Percentiles rank a stretch among this genome's conserved stretches.
These are phyloP conservation scores for Acronicta psi DNA, from an alignment of 2,888 invertebrate genomes.

Conservation along the genomic window DNA sequence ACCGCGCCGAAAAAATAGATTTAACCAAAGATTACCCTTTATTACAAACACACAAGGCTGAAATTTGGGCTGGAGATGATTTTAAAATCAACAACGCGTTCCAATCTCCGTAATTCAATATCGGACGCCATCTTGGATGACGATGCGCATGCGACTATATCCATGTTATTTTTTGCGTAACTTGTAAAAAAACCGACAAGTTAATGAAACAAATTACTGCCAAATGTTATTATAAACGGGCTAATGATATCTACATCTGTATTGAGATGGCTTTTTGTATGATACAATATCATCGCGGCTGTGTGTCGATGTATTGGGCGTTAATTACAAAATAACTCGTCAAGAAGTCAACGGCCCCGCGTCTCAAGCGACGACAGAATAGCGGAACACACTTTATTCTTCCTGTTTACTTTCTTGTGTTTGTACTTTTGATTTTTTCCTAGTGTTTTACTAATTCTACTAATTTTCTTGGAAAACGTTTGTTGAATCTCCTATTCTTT, in stretches of 20 bases:
- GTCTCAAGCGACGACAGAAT: constrained; percentile 58
- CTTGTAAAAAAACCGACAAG: constrained; percentile 57
- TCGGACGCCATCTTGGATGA: constrained; percentile 67
- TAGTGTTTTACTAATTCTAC: constrained; percentile 28
- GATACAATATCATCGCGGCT: constrained; percentile 59
- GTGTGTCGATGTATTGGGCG: constrained; percentile 67
- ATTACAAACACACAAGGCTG: constrained; percentile 51
- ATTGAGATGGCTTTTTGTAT: constrained; percentile 60
- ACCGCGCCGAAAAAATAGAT: constrained; percentile 54
- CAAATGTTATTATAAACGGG: constrained; percentile 60
- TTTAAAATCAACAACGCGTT: constrained; percentile 46
- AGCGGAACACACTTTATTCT: constrained; percentile 56
- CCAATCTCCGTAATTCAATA: constrained; percentile 66
- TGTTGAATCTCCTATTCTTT: constrained; percentile 11
- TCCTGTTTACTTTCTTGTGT: constrained; percentile 54
- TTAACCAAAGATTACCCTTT: constrained; percentile 54
- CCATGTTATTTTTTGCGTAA: constrained; percentile 58
- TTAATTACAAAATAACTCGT: constrained; percentile 76
- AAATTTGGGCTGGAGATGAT: constrained; percentile 35
- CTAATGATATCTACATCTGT: constrained; percentile 64
- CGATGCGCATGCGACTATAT: constrained; percentile 58
- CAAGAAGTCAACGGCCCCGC: constrained; percentile 70
- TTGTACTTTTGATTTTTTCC: constrained; percentile 49
- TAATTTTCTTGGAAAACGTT: constrained; percentile 26
- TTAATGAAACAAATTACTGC: constrained; percentile 60